Evolutionary conservation across 2,113 vertebrate genomes (phyloP), one percentile per base, ranked within the genome.

Genomic region (Rattus rattus): DNA sequence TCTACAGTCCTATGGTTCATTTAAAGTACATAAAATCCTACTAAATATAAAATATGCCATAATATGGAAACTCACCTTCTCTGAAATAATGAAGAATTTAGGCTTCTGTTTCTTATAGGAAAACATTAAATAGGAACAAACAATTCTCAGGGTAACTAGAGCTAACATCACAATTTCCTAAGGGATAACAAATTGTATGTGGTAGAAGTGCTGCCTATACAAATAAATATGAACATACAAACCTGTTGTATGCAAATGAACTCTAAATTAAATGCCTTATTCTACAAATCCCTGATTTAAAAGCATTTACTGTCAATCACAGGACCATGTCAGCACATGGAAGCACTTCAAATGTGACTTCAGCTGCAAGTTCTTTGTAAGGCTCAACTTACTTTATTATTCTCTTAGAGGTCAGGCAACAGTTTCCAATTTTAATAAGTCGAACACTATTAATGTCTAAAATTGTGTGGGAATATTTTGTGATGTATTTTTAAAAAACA

Each of bases 131-230:
- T 7, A 80, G 49, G 49, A 86, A 61, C 81, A 79, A 77, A 72
- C 63, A 43, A 87, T 91, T 91, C 81, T 87, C 89, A 76, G 30
- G 94, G 33, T 77, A 70, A 49, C 73, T 56, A 91, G 47, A 67
- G 33, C 10, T 43, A 28, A 70, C 22, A 61, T 26, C 54, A 52
- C 26, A 14, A 61, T 87, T 70, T 81, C 89, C 81, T 52, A 81
- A 61, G 72, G 94, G 94, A 61, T 33, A 20, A 7, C 63, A 39
- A 56, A 79, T 39, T 79, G 49, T 59, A 17, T 52, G 8, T 33
- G 61, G 11, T 24, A 70, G 24, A 91, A 86, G 5, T 30, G 28
- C 63, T 87, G 56, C 61, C 52, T 61, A n/a, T 54, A 61, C 24
- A 65, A 77, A 52, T 17, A 52, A 43, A 47, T n/a, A 76, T 43